Evolutionary conservation across 2,113 vertebrate genomes (phyloP).

Genomic region (Malaclemys terrapin): DNA sequence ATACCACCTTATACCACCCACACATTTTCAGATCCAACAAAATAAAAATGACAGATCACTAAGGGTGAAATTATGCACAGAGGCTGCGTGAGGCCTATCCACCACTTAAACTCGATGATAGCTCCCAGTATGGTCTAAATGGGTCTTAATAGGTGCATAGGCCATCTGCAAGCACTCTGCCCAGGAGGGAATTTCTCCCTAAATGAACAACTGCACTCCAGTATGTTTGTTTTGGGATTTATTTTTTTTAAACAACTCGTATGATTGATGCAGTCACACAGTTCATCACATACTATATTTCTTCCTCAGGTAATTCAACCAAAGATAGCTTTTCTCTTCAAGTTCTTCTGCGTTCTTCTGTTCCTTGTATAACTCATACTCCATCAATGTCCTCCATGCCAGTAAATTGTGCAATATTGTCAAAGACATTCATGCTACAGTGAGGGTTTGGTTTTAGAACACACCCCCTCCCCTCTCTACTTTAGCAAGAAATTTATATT

Average conservation of each 20-base stretch:
- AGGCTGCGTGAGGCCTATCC: neutral
- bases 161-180: slow-evolving; percentile 26
- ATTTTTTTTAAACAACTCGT: neutral
- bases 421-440: slow-evolving; percentile 61
- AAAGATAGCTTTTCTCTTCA: slow-evolving; percentile 54
- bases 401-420: slow-evolving; percentile 44
- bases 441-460: neutral
- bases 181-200: slow-evolving; percentile 31
- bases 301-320: slow-evolving; percentile 43
- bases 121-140: neutral
- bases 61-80: neutral
- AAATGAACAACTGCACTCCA: slow-evolving; percentile 31
- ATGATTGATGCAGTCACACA: slow-evolving; percentile 50
- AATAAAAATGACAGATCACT: neutral
- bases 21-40: neutral
- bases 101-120: accelerated
- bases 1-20: neutral
- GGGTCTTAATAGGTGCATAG: neutral
- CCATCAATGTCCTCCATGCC: slow-evolving; percentile 36
- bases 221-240: neutral
- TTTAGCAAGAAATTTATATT: slow-evolving; percentile 42
- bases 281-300: slow-evolving; percentile 47
- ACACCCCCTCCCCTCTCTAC: slow-evolving; percentile 47
- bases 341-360: slow-evolving; percentile 27
- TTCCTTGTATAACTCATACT: slow-evolving; percentile 6